Evolutionary conservation across 2,888 invertebrate genomes (phyloP).

Genomic region (Cryptocephalus primarius): DNA sequence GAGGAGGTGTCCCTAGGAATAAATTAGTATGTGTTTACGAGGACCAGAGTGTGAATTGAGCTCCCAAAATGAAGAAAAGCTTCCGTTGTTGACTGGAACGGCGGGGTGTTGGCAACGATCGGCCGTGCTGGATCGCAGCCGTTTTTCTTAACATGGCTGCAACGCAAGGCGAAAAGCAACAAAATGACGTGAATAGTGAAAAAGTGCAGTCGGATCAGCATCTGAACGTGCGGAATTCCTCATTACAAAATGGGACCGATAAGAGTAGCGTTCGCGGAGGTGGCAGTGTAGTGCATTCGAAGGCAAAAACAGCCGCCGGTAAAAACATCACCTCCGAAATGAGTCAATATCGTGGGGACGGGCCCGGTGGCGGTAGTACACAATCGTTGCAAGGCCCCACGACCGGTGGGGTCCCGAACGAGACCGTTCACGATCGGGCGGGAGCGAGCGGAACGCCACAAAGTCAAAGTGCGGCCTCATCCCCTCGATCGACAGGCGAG

Average conservation of each 20-base stretch:
- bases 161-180: constrained; percentile 75
- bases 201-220: constrained; percentile 55
- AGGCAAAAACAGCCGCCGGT: constrained; percentile 56
- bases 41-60: constrained; percentile 33
- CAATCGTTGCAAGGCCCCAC: constrained; percentile 20
- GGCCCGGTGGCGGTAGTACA: constrained; percentile 35
- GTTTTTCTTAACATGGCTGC: constrained; percentile 64
- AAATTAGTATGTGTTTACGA: constrained; percentile 41
- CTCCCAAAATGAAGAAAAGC: constrained; percentile 36
- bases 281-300: constrained; percentile 48
- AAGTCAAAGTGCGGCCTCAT: constrained; percentile 10
- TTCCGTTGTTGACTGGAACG: constrained; percentile 37
- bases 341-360: constrained; percentile 64
- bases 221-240: constrained; percentile 56
- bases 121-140: constrained; percentile 39
- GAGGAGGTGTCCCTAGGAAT: constrained; percentile 31
- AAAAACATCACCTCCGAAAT: constrained; percentile 42
- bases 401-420: constrained; percentile 38
- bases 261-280: constrained; percentile 55
- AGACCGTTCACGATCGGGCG: constrained; percentile 15
- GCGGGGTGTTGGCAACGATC: constrained; percentile 52
- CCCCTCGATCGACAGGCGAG: neutral
- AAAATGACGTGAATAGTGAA: constrained; percentile 59
- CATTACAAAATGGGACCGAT: constrained; percentile 69
- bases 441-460: constrained; percentile 35